phyloP scores from a whole-genome alignment of 2,888 invertebrate species.

The Tenthredo mesomela region DNA sequence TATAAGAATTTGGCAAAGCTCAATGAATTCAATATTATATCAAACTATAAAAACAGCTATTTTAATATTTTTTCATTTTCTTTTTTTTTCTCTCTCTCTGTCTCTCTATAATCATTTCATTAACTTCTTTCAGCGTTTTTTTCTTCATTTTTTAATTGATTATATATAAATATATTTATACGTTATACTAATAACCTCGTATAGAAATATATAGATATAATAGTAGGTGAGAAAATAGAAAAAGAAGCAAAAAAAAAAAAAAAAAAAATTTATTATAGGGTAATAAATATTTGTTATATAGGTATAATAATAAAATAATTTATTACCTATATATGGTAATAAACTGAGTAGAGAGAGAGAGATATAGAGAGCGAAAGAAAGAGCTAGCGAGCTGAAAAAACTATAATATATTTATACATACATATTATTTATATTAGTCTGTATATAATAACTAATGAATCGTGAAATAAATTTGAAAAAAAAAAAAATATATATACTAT shows the following conservation, averaged over 20 bases:
- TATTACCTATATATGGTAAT: not conserved
- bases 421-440: not conserved
- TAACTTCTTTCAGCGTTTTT: not conserved
- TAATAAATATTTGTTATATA: conserved; percentile 3
- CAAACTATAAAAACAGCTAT: no score
- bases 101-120: not conserved
- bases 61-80: no score
- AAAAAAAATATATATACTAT: no score
- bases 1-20: no score
- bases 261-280: not conserved
- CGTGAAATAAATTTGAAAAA: no score
- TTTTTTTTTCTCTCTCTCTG: no score
- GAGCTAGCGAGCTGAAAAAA: not conserved
- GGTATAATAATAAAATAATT: not conserved
- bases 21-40: no score
- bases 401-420: not conserved
- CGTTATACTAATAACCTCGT: no score
- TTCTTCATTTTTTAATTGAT: not conserved
- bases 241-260: not conserved
- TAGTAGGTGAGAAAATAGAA: not conserved
- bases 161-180: not conserved
- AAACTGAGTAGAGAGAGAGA: not conserved
- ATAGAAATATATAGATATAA: not conserved
- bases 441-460: no score
- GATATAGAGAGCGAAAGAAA: not conserved